Base-by-base conservation (phyloP, 1,140 invertebrate species). In the Diorhabda elongata region DNA sequence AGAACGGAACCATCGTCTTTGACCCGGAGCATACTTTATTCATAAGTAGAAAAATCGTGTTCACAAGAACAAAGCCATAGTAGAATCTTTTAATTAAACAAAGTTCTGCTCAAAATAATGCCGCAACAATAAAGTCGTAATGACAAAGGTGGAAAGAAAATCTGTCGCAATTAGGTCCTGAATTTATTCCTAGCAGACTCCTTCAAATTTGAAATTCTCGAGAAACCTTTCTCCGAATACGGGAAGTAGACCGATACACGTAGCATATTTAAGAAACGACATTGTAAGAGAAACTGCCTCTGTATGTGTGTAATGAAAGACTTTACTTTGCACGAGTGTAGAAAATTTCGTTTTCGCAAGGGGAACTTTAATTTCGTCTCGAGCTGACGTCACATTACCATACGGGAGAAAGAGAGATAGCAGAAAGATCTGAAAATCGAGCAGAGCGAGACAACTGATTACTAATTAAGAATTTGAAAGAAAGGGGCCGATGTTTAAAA, bases 391-490 rank as follows among this genome's bases (percentile, higher is more conserved):
- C 75, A 76, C 75, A 78, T 78, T 78, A 77, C 74, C 77, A 79
- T 78, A 78, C 73, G 71, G 73, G 76, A 70, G 72, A 8, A 69
- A 77, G 63, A 60, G 68, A 71, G 74, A 76, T 64, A 61, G 69
- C 41, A 45, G 63, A 69, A 56, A 45, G 65, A 64, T 43, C 60
- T 64, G 64, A 64, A 60, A 71, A 60, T 56, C 59, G 63, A 67
- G 44, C 44, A 61, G 68, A 77, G 47, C 68, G 69, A 74, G 78
- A 79, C 58, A 69, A 74, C 69, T 64, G 67, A 76, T 79, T 78
- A 78, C 78, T 79, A 79, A 79, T 79, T 79, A 79, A 79, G 78
- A 80, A 80, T 79, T 73, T 73, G 78, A 80, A 80, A 80, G 77
- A 80, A 77, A 76, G 77, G 78, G 77, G 74, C 75, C 76, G 77